Evolutionary conservation across 1,140 invertebrate species (phyloP).

Genomic region (Leptinotarsa defecta): DNA sequence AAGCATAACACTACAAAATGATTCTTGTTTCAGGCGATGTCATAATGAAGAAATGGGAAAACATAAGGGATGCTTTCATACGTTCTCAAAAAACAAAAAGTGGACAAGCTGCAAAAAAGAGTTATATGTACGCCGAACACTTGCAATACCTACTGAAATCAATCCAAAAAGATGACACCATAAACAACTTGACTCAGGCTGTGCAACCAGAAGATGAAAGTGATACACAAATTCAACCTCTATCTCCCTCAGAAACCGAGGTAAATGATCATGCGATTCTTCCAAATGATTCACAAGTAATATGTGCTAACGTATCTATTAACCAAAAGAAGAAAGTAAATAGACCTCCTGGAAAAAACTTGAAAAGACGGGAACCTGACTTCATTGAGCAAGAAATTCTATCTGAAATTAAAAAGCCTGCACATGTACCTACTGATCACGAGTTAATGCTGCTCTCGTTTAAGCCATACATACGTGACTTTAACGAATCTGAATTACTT

Average conservation of each 20-base stretch:
- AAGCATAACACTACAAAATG: conserved; percentile 7
- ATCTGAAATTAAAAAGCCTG: conserved; percentile 36
- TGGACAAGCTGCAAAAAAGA: conserved; percentile 41
- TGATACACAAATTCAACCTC: conserved; percentile 20
- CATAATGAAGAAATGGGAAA: conserved; percentile 16
- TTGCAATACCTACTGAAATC: conserved; percentile 39
- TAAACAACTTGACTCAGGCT: conserved; percentile 30
- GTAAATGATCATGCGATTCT: conserved; percentile 18
- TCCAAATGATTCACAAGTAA: conserved; percentile 4
- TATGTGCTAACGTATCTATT: background rate
- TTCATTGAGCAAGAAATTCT: conserved; percentile 28
- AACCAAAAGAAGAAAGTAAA: too few relatives aligned
- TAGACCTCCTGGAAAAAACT: conserved; percentile 3
- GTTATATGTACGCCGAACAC: conserved; percentile 36
- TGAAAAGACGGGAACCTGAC: conserved; percentile 24
- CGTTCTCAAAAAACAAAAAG: conserved; percentile 33
- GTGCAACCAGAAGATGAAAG: conserved; percentile 7
- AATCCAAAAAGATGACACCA: conserved; percentile 42
- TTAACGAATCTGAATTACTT: conserved; percentile 31
- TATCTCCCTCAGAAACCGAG: background rate
- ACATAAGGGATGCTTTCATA: conserved; percentile 36
- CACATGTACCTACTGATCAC: conserved; percentile 17
- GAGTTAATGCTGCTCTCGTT: conserved; percentile 29
- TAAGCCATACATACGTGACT: conserved; percentile 29
- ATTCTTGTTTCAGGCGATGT: conserved; percentile 22